Percentiles rank a stretch among this genome's conserved stretches.
Evolutionary conservation across 2,888 invertebrate genomes (phyloP).

Genomic region (Plebejus melissa): DNA sequence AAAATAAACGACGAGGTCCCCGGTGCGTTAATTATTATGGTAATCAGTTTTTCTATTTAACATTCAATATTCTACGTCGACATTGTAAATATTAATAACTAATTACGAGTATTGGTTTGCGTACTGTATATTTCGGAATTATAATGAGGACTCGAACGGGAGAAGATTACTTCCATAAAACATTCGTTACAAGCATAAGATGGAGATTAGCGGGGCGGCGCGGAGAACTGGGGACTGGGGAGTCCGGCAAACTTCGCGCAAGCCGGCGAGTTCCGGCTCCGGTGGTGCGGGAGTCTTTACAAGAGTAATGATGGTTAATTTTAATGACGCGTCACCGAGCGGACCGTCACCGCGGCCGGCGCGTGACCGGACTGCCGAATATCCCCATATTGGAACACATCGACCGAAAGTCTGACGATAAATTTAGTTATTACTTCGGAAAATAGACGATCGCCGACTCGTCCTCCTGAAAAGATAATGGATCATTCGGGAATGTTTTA

Average conservation of each 20-base stretch:
- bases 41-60: constrained; percentile 22
- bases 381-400: constrained; percentile 68
- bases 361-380: constrained; percentile 66
- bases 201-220: constrained; percentile 63
- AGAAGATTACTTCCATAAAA: constrained; percentile 40
- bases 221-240: too few relatives aligned
- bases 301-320: constrained; percentile 79
- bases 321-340: constrained; percentile 73
- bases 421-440: constrained; percentile 80
- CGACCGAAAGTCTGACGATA: constrained; percentile 75
- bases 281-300: constrained; percentile 64
- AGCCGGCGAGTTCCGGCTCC: constrained; percentile 50
- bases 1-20: constrained; percentile 24
- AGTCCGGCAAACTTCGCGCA: constrained; percentile 65
- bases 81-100: constrained; percentile 20
- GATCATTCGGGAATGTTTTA: constrained; percentile 75
- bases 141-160: background rate
- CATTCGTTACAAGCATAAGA: constrained; percentile 72
- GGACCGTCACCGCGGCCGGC: constrained; percentile 42
- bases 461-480: constrained; percentile 76
- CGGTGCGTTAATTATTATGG: constrained; percentile 36
- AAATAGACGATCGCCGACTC: constrained; percentile 79
- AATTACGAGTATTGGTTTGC: constrained; percentile 8
- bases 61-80: constrained; percentile 19
- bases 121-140: background rate